These are phyloP conservation scores for Andrena bicolor DNA, from an alignment of 2,888 invertebrate genomes.

Conservation along the genomic window DNA sequence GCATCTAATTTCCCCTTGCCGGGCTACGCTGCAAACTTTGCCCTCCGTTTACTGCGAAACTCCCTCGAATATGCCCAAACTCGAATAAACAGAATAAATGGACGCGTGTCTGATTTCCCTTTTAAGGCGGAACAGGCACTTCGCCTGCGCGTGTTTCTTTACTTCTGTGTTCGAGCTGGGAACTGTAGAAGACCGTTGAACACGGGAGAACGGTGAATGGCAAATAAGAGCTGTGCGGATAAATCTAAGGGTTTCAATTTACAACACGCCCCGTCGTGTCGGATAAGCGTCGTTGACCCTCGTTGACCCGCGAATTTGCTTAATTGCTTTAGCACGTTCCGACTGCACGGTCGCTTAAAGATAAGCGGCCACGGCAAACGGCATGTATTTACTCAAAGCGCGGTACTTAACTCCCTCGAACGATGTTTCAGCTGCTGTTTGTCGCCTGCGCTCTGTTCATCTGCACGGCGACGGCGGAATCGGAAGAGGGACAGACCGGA, in stretches of 20 bases:
- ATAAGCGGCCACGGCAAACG: too few species aligned
- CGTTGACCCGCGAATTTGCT: slow-evolving; percentile 24
- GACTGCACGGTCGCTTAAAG: neutral
- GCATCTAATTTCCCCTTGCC: neutral
- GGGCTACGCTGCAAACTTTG: neutral
- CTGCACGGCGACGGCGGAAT: slow-evolving; percentile 47
- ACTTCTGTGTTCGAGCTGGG: neutral
- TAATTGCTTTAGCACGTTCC: slow-evolving; percentile 22
- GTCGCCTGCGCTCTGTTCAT: slow-evolving; percentile 57
- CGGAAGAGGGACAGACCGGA: slow-evolving; percentile 60
- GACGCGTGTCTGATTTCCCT: slow-evolving; percentile 15
- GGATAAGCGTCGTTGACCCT: slow-evolving; percentile 17
- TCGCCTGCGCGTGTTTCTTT: neutral
- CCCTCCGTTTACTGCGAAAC: neutral
- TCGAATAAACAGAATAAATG: neutral
- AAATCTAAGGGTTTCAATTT: slow-evolving; percentile 22
- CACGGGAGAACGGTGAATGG: too few species aligned
- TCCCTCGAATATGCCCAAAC: neutral
- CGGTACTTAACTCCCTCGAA: slow-evolving; percentile 26
- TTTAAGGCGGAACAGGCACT: neutral
- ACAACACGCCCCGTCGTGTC: neutral
- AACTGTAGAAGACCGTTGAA: neutral
- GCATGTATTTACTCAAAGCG: slow-evolving; percentile 23
- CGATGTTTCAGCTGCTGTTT: slow-evolving; percentile 75
- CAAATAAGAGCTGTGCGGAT: neutral